Evolutionary conservation across 23 tunicate genomes (phyloP), one percentile per base, ranked within the genome.

Genomic region (Diplosoma virens): DNA sequence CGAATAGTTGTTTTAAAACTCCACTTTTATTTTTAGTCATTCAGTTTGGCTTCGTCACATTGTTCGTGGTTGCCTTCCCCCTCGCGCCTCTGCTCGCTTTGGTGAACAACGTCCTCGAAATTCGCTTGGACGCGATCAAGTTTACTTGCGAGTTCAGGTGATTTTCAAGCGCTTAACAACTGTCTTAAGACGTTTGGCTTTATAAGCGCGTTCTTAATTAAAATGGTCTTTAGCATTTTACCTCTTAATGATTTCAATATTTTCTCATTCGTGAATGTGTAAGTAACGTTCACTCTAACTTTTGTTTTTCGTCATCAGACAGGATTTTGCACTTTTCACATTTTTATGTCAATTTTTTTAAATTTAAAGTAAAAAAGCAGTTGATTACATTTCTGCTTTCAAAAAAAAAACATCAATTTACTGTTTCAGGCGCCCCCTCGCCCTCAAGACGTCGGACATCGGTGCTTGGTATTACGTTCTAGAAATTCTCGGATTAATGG

Each of bases 21-120:
- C 4, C n/a, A 17, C 23, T 55, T 55, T n/a, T 55, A 11, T 33
- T 84, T 79, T 29, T 77, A 92, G 99, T 92, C 2, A 85, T 95
- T 33, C 99, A 95, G 77, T 95, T 95, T 56, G 99, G 99, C 0
- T 95, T 95, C 37, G 92, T 80, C 7, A 89, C 97, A 0, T 52
- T 95, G 58, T 95, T 95, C 46, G 95, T 92, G 0, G 70, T 81
- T 36, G 99, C 99, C 17, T 95, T 95, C 79, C 99, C 99, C 25
- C 77, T 95, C 25, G 99, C 99, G 0, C 99, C 99, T 27, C 64
- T 86, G 45, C 75, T 86, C 3, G 99, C 99, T 22, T 66, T 95
- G 25, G 9, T 95, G 29, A 95, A 95, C 99, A 95, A 95, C 82
- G 81, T 90, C 48, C 45, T 84, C 25, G 99, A 95, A 69, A 89